Evolutionary conservation across 1,140 invertebrate genomes (phyloP).

Genomic region (Drosophila paulistorum): DNA sequence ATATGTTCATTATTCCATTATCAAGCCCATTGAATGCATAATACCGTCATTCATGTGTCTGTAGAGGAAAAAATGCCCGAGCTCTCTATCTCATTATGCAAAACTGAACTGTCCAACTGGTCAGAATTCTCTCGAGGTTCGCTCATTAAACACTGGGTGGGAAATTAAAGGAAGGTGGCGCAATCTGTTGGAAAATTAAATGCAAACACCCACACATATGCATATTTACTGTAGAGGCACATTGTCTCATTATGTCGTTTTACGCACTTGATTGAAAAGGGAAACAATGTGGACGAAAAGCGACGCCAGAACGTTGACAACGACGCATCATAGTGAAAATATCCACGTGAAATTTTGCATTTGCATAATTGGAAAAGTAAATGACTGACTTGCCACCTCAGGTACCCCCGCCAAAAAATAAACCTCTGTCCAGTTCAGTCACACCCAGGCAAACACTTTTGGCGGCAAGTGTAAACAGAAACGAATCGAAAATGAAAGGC

Average conservation of each 20-base stretch:
- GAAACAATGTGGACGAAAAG: not conserved
- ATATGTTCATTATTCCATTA: conserved; percentile 7
- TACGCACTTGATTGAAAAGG: conserved; percentile 26
- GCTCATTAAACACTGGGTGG: conserved; percentile 37
- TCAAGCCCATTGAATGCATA: conserved; percentile 15
- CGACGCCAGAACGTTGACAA: not conserved
- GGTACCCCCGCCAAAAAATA: not conserved
- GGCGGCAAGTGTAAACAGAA: conserved; percentile 3
- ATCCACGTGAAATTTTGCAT: conserved; percentile 40
- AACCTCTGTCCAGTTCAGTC: conserved; percentile 10
- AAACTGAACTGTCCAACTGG: conserved; percentile 16
- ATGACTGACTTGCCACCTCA: conserved; percentile 38
- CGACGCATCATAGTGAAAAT: conserved; percentile 38
- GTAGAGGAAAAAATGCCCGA: not conserved
- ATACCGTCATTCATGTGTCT: conserved; percentile 1
- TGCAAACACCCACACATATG: conserved; percentile 38
- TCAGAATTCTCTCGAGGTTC: conserved; percentile 26
- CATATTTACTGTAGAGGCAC: not conserved
- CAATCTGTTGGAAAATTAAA: conserved; percentile 73
- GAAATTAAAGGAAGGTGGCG: conserved; percentile 38
- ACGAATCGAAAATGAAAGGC: conserved; percentile 19
- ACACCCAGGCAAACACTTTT: conserved; percentile 38
- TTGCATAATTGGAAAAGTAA: conserved; percentile 69
- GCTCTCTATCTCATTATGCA: conserved; percentile 43
- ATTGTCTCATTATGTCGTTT: conserved; percentile 41